These are phyloP conservation scores for Hemiprocne comata DNA, from an alignment of 2,113 vertebrate species.

Conservation along the genomic window DNA sequence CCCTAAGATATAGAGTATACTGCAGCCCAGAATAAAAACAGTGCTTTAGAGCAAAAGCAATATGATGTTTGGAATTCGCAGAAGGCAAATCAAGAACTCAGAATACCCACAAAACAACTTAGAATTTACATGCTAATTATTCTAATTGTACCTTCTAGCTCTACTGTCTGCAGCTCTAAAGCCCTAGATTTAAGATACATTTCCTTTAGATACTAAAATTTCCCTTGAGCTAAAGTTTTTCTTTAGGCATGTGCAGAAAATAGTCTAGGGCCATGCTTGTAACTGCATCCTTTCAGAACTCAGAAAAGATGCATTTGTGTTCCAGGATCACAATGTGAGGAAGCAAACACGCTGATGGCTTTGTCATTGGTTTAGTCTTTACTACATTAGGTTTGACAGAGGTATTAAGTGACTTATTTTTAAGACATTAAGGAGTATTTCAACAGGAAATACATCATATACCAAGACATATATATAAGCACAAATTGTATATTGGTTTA, in stretches of 20 bases:
- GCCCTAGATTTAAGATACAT: not conserved
- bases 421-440: not conserved
- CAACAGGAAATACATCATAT: not conserved
- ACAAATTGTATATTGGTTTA: not conserved
- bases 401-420: not conserved
- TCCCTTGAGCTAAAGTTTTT: not conserved
- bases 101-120: not conserved
- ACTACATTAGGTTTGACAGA: not conserved
- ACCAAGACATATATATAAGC: not conserved
- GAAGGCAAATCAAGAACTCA: not conserved
- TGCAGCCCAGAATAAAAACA: not conserved
- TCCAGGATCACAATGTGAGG: not conserved
- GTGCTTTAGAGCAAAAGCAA: not conserved
- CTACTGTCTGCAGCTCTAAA: not conserved
- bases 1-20: not conserved
- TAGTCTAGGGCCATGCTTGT: not conserved
- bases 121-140: not conserved
- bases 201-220: not conserved
- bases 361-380: not conserved
- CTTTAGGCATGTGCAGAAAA: not conserved
- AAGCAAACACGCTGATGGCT: not conserved
- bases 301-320: not conserved
- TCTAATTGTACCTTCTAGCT: not conserved
- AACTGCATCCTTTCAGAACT: not conserved
- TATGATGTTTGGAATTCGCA: not conserved